phyloP scores from a whole-genome alignment of 2,797 vertebrate species.

The Galago senegalensis region DNA sequence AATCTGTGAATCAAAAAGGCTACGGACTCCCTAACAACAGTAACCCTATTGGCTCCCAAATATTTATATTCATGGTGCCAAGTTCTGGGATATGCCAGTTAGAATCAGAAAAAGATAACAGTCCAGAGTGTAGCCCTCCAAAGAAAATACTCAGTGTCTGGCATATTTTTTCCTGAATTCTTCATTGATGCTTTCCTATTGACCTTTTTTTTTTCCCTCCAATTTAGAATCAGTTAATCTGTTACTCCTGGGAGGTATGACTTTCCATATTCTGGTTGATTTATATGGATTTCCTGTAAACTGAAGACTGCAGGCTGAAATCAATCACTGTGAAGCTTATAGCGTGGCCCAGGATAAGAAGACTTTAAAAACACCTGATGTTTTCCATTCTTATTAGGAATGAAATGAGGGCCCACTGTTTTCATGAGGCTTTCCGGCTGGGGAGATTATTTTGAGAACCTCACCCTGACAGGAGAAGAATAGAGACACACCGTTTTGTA shows the following conservation, averaged over 20 bases:
- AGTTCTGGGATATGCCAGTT: background rate
- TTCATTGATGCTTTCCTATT: slow-evolving; percentile 57
- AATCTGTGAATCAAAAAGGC: background rate
- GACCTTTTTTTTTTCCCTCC: slow-evolving; percentile 62
- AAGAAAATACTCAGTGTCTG: background rate
- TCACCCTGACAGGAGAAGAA: slow-evolving; percentile 19
- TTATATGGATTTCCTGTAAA: slow-evolving; percentile 85
- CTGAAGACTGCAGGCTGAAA: slow-evolving; percentile 73
- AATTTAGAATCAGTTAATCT: slow-evolving; percentile 81
- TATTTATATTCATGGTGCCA: background rate
- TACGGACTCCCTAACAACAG: background rate
- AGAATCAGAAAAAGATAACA: background rate
- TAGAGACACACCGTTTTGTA: background rate
- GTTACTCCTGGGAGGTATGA: slow-evolving; percentile 77
- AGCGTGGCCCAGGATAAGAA: slow-evolving; percentile 37
- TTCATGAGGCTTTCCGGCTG: background rate
- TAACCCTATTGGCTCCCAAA: background rate
- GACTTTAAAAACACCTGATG: slow-evolving; percentile 68
- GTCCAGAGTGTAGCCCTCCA: background rate
- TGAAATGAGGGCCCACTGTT: slow-evolving; percentile 47
- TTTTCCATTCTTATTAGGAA: slow-evolving; percentile 73
- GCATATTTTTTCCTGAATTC: background rate
- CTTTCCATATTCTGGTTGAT: slow-evolving; percentile 82
- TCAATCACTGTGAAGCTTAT: slow-evolving; percentile 76
- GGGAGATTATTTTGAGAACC: background rate